Conservation (phyloP, 2,113 vertebrate species). For the Oreochromis tanganicae region DNA sequence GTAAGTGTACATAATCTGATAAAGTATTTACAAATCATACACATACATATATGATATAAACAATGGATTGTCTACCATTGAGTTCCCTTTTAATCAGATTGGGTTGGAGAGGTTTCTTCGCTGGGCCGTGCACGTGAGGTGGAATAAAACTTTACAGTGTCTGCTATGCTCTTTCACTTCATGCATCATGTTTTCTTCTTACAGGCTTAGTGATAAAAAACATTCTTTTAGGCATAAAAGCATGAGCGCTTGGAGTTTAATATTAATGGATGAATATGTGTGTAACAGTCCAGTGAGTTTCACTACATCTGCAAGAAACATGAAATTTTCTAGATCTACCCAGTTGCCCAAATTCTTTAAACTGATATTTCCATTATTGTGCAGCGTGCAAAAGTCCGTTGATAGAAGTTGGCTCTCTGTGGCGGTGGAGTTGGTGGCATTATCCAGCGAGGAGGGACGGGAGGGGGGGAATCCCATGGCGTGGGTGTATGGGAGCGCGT, state of each 20-base stretch:
- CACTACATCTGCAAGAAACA: background rate
- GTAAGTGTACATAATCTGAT: conserved; percentile 47
- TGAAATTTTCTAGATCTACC: background rate
- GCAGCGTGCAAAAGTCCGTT: conserved; percentile 68
- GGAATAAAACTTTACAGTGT: background rate
- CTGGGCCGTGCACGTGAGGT: conserved; percentile 9
- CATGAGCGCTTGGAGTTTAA: background rate
- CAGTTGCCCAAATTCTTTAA: conserved; percentile 27
- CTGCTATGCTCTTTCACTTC: background rate
- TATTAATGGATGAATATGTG: background rate
- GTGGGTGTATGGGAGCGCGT: conserved; percentile 15
- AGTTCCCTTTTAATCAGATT: conserved; percentile 44
- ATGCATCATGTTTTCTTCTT: background rate
- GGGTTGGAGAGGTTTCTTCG: conserved; percentile 28
- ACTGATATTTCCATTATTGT: conserved; percentile 74
- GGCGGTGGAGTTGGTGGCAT: conserved; percentile 59
- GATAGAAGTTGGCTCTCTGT: conserved; percentile 63
- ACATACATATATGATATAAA: conserved; percentile 49
- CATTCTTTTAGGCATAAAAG: conserved; percentile 22
- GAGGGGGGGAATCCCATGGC: conserved; percentile 56
- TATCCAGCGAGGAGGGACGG: conserved; percentile 63
- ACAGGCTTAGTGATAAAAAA: conserved; percentile 24
- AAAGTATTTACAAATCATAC: conserved; percentile 64
- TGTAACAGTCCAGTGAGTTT: background rate
- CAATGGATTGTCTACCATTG: conserved; percentile 27